A percentile compares a stretch with the other conserved stretches of the same genome.
These are phyloP conservation scores for Linepithema humile DNA, from an alignment of 1,140 invertebrate species.

Conservation along the genomic window DNA sequence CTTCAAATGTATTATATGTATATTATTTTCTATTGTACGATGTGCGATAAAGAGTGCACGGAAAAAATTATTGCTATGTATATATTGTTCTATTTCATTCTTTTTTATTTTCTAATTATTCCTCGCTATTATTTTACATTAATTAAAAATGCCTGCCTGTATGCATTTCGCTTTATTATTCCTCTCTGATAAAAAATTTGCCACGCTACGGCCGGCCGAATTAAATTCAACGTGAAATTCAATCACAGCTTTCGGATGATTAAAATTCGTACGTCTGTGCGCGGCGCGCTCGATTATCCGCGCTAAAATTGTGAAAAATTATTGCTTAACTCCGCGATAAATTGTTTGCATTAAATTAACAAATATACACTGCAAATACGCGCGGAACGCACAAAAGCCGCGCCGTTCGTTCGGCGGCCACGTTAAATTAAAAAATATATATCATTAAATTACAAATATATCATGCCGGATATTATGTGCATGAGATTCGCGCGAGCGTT, in stretches of 20 bases:
- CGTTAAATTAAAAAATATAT: conserved; percentile 57
- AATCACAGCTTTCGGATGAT: conserved; percentile 48
- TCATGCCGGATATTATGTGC: conserved; percentile 50
- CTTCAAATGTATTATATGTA: neutral
- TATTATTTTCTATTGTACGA: neutral
- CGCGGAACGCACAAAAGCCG: conserved; percentile 47
- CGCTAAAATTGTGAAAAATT: conserved; percentile 57
- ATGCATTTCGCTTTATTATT: conserved; percentile 11
- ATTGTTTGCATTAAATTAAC: conserved; percentile 59
- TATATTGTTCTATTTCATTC: neutral
- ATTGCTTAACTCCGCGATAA: conserved; percentile 56
- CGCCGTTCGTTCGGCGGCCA: conserved; percentile 4
- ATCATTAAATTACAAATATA: conserved; percentile 56
- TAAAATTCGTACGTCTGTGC: conserved; percentile 35
- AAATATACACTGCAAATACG: conserved; percentile 56
- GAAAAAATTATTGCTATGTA: neutral
- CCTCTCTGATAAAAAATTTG: conserved; percentile 23
- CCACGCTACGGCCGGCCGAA: neutral
- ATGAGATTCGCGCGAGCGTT: conserved; percentile 36
- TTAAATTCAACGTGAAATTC: conserved; percentile 53
- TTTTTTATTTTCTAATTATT: neutral
- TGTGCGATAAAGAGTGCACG: neutral
- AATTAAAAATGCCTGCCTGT: conserved; percentile 1
- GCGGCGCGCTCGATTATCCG: conserved; percentile 37
- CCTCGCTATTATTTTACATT: neutral